Conservation (phyloP, 1,140 invertebrate genomes). For the Cydia splendana region DNA sequence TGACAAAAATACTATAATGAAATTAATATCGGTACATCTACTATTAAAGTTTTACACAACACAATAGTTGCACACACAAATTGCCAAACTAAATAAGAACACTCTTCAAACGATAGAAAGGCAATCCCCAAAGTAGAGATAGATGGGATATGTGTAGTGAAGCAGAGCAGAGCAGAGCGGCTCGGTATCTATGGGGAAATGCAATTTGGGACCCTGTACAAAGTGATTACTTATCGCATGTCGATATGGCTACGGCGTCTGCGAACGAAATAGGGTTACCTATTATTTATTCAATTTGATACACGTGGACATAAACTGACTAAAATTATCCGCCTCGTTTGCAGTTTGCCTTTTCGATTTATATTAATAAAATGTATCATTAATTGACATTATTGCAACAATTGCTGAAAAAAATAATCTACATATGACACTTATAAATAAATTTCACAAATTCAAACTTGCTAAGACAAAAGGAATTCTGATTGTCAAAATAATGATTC, state of each 20-base stretch:
- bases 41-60: not conserved
- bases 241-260: slow-evolving; percentile 17
- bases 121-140: slow-evolving; percentile 28
- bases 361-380: not conserved
- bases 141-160: slow-evolving; percentile 26
- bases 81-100: slow-evolving; percentile 22
- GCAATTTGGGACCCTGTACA: slow-evolving; percentile 32
- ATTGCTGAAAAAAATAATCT: not conserved
- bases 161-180: slow-evolving; percentile 19
- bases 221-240: slow-evolving; percentile 32
- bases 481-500: no score
- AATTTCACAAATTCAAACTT: no score
- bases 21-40: no score
- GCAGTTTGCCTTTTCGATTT: not conserved
- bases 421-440: no score
- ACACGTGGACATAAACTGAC: not conserved
- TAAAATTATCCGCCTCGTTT: not conserved
- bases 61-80: slow-evolving; percentile 7
- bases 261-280: slow-evolving; percentile 22
- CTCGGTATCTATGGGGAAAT: slow-evolving; percentile 25
- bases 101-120: slow-evolving; percentile 30
- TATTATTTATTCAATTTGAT: slow-evolving; percentile 28
- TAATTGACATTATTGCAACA: not conserved
- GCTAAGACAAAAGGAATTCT: no score
- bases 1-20: no score